Evolutionary conservation across 2,888 invertebrate species (phyloP).

Genomic region (Drosophila buzzatii): DNA sequence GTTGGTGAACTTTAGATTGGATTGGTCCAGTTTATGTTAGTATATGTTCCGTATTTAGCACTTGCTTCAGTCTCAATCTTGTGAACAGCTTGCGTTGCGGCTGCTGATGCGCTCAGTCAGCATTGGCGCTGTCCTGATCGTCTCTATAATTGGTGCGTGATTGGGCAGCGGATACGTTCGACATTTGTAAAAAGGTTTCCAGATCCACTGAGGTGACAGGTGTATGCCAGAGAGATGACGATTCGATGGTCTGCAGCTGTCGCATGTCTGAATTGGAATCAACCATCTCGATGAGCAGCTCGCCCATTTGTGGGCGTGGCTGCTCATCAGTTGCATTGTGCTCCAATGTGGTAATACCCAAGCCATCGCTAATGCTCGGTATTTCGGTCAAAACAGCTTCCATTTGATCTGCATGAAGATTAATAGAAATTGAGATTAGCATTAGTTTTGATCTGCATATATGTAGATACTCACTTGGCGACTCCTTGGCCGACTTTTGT

Average conservation of each 20-base stretch:
- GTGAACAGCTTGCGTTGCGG: background rate
- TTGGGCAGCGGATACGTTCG: background rate
- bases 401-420: background rate
- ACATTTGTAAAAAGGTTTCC: background rate
- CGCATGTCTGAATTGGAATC: background rate
- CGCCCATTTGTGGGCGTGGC: background rate
- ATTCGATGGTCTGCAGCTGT: conserved; percentile 5
- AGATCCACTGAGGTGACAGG: conserved; percentile 9
- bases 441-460: background rate
- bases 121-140: background rate
- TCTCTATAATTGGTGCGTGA: background rate
- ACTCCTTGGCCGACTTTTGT: background rate
- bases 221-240: conserved; percentile 6
- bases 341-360: background rate
- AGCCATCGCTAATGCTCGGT: background rate
- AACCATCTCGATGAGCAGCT: conserved; percentile 6
- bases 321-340: background rate
- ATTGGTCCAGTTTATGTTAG: background rate
- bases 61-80: background rate
- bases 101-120: background rate
- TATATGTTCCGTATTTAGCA: background rate
- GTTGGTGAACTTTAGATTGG: background rate
- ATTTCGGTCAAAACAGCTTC: background rate
- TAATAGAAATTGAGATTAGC: too few relatives aligned
- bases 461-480: conserved; percentile 1